Percentiles rank a stretch among this genome's conserved stretches.
phyloP scores from a whole-genome alignment of 2,113 vertebrate species.

The Procavia capensis region DNA sequence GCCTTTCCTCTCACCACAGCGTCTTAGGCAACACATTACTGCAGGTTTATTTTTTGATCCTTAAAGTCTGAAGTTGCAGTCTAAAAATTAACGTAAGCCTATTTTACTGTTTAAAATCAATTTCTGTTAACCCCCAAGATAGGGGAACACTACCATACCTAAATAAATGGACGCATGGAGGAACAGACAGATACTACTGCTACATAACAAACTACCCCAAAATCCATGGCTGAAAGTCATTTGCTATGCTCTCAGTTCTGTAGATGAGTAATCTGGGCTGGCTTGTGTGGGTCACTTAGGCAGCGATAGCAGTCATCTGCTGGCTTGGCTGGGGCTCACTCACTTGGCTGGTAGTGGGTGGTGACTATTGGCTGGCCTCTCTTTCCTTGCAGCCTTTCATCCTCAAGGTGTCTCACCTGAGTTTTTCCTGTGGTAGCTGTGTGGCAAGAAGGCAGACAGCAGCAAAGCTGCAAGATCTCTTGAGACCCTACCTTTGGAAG shows the following conservation, averaged over 20 bases:
- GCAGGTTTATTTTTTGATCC: neutral
- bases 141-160: neutral
- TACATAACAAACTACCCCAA: neutral
- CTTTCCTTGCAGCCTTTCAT: neutral
- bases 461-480: neutral
- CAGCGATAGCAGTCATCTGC: neutral
- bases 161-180: neutral
- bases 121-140: neutral
- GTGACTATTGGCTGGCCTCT: neutral
- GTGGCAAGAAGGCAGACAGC: neutral
- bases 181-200: neutral
- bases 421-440: neutral
- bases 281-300: neutral
- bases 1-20: neutral
- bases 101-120: constrained; percentile 37
- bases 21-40: neutral
- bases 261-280: neutral
- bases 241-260: neutral
- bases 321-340: neutral
- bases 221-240: constrained; percentile 1
- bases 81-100: constrained; percentile 26
- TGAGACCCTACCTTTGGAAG: neutral
- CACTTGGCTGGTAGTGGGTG: neutral
- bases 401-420: neutral
- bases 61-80: neutral